phyloP scores from a whole-genome alignment of 2,888 invertebrate genomes.

The Himalopsyche japonica region DNA sequence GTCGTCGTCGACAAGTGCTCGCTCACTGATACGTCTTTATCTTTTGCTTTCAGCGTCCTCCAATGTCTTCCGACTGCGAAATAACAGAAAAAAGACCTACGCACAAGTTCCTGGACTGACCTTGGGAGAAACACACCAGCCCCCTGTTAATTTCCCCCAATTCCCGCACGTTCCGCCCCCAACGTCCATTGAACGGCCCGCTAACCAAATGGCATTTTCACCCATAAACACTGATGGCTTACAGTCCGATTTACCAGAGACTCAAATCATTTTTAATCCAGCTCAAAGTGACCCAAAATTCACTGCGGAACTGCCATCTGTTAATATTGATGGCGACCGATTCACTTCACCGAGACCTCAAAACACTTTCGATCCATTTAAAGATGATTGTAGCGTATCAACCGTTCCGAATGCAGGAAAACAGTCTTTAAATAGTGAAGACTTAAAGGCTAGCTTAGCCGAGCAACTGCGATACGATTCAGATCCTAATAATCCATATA shows the following conservation, averaged over 20 bases:
- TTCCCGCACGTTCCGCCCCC: neutral
- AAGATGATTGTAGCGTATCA: constrained; percentile 2
- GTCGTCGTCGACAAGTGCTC: no score
- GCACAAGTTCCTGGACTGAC: constrained; percentile 78
- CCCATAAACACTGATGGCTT: neutral
- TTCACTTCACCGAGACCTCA: neutral
- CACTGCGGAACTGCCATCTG: neutral
- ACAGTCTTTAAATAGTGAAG: neutral
- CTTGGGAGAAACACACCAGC: constrained; percentile 48
- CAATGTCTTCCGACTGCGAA: constrained; percentile 68
- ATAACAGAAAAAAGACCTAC: constrained; percentile 71
- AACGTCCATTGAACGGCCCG: neutral
- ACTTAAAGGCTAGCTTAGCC: neutral
- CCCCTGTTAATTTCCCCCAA: neutral
- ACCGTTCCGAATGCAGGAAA: neutral
- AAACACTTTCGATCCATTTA: neutral
- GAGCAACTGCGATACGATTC: neutral
- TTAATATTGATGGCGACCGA: neutral
- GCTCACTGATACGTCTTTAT: neutral
- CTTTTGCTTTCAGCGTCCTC: constrained; percentile 43
- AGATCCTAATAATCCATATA: neutral
- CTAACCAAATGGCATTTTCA: neutral
- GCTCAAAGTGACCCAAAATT: neutral
- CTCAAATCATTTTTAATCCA: neutral
- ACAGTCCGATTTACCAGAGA: neutral